Percentiles rank a stretch among this genome's conserved stretches.
Conservation (phyloP, 2,113 vertebrate species). For the Meleagris gallopavo region DNA sequence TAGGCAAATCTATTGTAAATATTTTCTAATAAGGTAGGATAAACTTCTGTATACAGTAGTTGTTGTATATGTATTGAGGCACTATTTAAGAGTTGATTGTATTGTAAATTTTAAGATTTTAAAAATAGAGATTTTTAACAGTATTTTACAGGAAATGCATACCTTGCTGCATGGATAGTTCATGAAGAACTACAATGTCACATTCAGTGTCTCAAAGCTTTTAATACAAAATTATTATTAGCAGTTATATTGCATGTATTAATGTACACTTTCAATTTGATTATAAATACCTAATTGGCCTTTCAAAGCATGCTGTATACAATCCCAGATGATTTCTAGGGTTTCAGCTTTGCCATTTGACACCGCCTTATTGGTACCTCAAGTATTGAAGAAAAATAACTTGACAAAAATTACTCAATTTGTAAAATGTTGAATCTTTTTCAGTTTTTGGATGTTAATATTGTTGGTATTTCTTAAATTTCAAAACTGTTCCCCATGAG, state of each 20-base stretch:
- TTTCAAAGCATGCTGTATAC: slow-evolving; percentile 52
- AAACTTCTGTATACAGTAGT: slow-evolving; percentile 69
- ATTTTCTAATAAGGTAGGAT: slow-evolving; percentile 59
- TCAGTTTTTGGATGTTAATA: slow-evolving; percentile 37
- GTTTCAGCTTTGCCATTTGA: slow-evolving; percentile 65
- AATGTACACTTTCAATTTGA: slow-evolving; percentile 72
- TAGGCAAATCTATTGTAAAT: slow-evolving; percentile 52
- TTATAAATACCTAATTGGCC: slow-evolving; percentile 34
- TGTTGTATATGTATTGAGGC: slow-evolving; percentile 47
- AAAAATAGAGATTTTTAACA: slow-evolving; percentile 76
- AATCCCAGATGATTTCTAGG: slow-evolving; percentile 30
- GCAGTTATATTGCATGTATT: slow-evolving; percentile 81
- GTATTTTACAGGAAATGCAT: slow-evolving; percentile 81
- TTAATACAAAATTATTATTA: slow-evolving; percentile 71
- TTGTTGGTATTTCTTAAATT: slow-evolving; percentile 43
- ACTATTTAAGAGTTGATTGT: slow-evolving; percentile 57
- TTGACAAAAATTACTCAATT: slow-evolving; percentile 35
- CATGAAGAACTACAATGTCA: slow-evolving; percentile 68
- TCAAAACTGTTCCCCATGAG: neutral
- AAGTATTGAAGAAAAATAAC: slow-evolving; percentile 27
- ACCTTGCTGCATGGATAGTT: slow-evolving; percentile 92
- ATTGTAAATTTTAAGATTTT: slow-evolving; percentile 77
- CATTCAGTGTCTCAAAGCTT: slow-evolving; percentile 71
- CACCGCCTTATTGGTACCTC: slow-evolving; percentile 41
- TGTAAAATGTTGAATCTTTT: slow-evolving; percentile 32